These are phyloP conservation scores for Champsocephalus gunnari DNA, from an alignment of 2,797 vertebrate species.

Conservation along the genomic window DNA sequence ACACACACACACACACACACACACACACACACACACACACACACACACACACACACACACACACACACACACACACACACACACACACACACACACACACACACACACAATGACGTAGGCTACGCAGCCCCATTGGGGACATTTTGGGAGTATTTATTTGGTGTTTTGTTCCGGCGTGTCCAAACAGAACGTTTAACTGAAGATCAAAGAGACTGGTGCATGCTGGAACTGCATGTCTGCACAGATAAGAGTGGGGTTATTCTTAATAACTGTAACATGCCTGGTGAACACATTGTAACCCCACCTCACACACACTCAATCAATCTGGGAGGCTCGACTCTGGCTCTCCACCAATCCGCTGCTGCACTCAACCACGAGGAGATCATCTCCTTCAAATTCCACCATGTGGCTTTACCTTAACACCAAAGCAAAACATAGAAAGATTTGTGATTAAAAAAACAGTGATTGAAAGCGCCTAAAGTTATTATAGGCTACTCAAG, in stretches of 20 bases:
- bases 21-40: not conserved
- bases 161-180: conserved; percentile 48
- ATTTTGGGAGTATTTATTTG: conserved; percentile 3
- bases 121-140: conserved; percentile 26
- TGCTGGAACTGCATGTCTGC: conserved; percentile 5
- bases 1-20: not conserved
- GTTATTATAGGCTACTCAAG: no score
- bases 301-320: not conserved
- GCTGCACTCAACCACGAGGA: conserved; percentile 1
- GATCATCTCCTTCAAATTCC: not conserved
- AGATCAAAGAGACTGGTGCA: conserved; percentile 35
- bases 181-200: conserved; percentile 13
- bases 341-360: conserved; percentile 34
- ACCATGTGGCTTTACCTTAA: not conserved
- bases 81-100: conserved; percentile 7
- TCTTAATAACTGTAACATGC: conserved; percentile 1
- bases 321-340: conserved; percentile 26
- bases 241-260: not conserved
- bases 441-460: not conserved
- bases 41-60: conserved; percentile 3
- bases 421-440: not conserved
- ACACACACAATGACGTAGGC: not conserved
- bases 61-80: no score
- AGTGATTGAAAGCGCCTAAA: no score
- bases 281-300: not conserved